Conservation (phyloP, 2,797 vertebrate species). For the Sebastes umbrosus region DNA sequence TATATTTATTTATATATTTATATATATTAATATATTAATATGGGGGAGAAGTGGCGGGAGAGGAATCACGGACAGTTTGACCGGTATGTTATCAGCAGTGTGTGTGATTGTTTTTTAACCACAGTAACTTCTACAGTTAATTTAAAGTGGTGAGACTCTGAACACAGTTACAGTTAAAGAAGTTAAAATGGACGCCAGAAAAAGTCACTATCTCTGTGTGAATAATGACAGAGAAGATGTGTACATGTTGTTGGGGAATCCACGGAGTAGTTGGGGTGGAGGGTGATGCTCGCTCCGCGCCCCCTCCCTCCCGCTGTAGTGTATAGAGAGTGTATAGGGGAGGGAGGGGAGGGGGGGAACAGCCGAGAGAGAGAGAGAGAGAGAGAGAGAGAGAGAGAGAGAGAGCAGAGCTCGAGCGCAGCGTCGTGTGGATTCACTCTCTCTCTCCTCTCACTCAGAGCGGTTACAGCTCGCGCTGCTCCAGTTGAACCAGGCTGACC, state of each 20-base stretch:
- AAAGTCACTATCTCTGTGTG: neutral
- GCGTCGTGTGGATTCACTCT: no score
- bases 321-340: slow-evolving; percentile 32
- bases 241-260: slow-evolving; percentile 49
- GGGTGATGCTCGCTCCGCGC: slow-evolving; percentile 61
- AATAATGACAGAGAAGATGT: no score
- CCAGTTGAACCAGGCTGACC: neutral
- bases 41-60: neutral
- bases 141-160: neutral
- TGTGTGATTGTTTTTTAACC: neutral
- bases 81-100: no score
- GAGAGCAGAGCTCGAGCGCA: neutral
- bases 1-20: no score
- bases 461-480: no score
- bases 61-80: neutral
- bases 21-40: no score
- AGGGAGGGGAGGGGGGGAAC: neutral
- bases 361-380: neutral
- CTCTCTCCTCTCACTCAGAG: no score
- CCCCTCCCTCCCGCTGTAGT: slow-evolving; percentile 28
- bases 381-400: slow-evolving; percentile 27
- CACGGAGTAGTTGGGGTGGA: slow-evolving; percentile 44
- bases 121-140: neutral
- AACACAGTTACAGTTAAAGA: neutral
- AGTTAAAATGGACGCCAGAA: neutral